Evolutionary conservation across 2,797 vertebrate species (phyloP).

Genomic region (Rhabdophis nuchalis): DNA sequence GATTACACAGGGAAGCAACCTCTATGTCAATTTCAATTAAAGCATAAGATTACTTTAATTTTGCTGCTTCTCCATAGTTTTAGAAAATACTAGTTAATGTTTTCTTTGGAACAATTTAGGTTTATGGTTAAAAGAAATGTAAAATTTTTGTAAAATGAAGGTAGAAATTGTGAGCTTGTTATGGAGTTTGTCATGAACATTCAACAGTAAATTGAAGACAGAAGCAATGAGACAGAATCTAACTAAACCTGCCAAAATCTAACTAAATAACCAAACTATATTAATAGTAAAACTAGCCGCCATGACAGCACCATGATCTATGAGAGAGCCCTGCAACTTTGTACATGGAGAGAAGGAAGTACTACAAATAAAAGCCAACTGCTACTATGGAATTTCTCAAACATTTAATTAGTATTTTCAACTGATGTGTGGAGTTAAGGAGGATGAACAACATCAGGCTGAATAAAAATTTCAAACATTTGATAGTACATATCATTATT

Average conservation of each 20-base stretch:
- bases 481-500: neutral
- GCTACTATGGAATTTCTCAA: neutral
- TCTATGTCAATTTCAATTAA: conserved; percentile 56
- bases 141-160: conserved; percentile 48
- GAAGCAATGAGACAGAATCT: conserved; percentile 41
- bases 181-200: conserved; percentile 46
- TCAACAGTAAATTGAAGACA: conserved; percentile 53
- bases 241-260: conserved; percentile 37
- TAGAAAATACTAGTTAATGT: conserved; percentile 60
- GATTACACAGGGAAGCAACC: conserved; percentile 57
- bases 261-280: conserved; percentile 13
- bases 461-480: neutral
- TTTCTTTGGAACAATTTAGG: conserved; percentile 59
- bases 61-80: conserved; percentile 47
- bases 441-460: neutral
- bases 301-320: conserved; percentile 21
- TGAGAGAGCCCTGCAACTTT: neutral
- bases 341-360: neutral
- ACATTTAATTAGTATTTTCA: neutral
- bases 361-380: neutral
- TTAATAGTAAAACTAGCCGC: conserved; percentile 20
- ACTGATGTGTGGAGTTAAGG: neutral
- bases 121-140: conserved; percentile 60
- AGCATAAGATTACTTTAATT: conserved; percentile 50
- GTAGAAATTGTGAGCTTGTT: conserved; percentile 52